Base-by-base conservation (phyloP, 1,140 invertebrate species). In the Drosophila mojavensis region DNA sequence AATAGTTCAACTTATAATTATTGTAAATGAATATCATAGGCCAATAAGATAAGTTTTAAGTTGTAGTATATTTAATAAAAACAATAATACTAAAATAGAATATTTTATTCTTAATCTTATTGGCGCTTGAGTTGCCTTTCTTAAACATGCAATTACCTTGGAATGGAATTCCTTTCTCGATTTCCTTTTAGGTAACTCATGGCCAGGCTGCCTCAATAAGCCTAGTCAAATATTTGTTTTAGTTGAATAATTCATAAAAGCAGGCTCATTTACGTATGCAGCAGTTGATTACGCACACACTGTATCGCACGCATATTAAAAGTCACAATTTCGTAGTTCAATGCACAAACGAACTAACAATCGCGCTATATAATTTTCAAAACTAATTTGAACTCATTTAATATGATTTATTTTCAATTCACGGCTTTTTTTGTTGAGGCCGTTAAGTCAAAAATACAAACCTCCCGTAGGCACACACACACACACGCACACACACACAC, bases 321-420 rank as follows among this genome's bases (percentile, higher is more conserved):
- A 71, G 26, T 60, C 50, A 45, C 39, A 63, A n/a, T 71, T 83
- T 61, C 66, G 67, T 58, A 75, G 41, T 50, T 56, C 33, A 68
- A 56, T 55, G 36, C 15, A 33, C 64, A 60, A 33, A 33, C 33
- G n/a, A 53, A 59, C 65, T 30, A 13, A 15, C 13, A 67, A 47
- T 50, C 45, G 58, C 73, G 68, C 79, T 70, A 63, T 79, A 74
- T 60, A 26, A 61, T 50, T 73, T 68, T 53, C 15, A 41, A 73
- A 58, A 83, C 72, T 71, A 53, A 80, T 79, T 75, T 72, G 59
- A 68, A 48, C 61, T 61, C 60, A 58, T 74, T 63, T 70, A 39
- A 63, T 24, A 43, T 4, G 50, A 64, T 41, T 79, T 56, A 33
- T 67, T 78, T 75, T 66, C 43, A 72, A 56, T 63, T 63, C 28